Evolutionary conservation across 1,140 invertebrate species (phyloP).

Genomic region (Pogonus chalceus): DNA sequence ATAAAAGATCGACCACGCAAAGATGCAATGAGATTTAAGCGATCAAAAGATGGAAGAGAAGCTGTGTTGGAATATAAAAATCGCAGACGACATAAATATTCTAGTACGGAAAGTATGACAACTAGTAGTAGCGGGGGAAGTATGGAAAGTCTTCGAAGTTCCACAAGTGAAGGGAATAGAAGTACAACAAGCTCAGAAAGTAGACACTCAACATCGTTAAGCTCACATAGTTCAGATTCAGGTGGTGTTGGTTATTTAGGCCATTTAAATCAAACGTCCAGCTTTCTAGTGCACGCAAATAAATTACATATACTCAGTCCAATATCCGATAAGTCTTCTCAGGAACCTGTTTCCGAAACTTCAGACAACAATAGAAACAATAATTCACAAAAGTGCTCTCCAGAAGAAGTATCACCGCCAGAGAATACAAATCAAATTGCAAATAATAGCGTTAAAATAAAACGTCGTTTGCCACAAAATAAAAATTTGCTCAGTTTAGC

Average conservation of each 20-base stretch:
- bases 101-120: constrained; percentile 75
- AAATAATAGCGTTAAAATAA: constrained; percentile 42
- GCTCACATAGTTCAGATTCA: constrained; percentile 74
- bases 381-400: constrained; percentile 60
- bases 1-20: constrained; percentile 52
- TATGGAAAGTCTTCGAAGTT: constrained; percentile 72
- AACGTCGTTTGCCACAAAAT: constrained; percentile 57
- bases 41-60: constrained; percentile 46
- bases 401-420: constrained; percentile 44
- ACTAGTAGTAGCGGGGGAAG: constrained; percentile 74
- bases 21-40: constrained; percentile 56
- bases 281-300: constrained; percentile 52
- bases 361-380: constrained; percentile 70
- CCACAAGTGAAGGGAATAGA: constrained; percentile 70
- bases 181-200: constrained; percentile 72
- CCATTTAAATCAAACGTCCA: constrained; percentile 48
- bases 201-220: constrained; percentile 63
- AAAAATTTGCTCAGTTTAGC: constrained; percentile 65
- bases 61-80: constrained; percentile 58
- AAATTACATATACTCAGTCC: constrained; percentile 78
- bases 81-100: constrained; percentile 57
- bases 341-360: constrained; percentile 68
- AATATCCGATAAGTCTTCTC: constrained; percentile 82
- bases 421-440: constrained; percentile 38
- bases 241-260: constrained; percentile 41